A percentile compares a stretch with the other conserved stretches of the same genome.
Evolutionary conservation across 2,888 invertebrate genomes (phyloP).

Genomic region (Acleris cristana): DNA sequence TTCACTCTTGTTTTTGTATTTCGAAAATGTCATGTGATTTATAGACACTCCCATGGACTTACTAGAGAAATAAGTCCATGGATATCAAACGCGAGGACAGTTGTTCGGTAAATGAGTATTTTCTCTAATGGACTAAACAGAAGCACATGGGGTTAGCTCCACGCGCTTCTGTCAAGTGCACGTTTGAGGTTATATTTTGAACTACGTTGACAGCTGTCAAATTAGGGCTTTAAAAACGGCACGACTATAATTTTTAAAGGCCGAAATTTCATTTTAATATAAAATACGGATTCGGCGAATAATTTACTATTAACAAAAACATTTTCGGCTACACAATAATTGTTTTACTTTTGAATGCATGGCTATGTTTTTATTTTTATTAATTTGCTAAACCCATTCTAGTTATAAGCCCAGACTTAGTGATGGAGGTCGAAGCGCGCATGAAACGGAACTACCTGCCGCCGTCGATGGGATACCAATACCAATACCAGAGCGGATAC

Average conservation of each 20-base stretch:
- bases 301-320: neutral
- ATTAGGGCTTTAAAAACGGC: too few relatives aligned
- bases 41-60: too few relatives aligned
- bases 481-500: slow-evolving; percentile 60
- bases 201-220: too few relatives aligned
- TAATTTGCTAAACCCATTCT: slow-evolving; percentile 54
- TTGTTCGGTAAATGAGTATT: too few relatives aligned
- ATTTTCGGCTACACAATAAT: neutral
- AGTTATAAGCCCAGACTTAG: slow-evolving; percentile 95
- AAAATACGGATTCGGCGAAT: neutral
- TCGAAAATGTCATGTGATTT: too few relatives aligned
- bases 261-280: neutral
- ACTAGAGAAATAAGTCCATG: too few relatives aligned
- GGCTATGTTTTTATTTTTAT: slow-evolving; percentile 46
- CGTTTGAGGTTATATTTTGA: too few relatives aligned
- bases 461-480: slow-evolving; percentile 83
- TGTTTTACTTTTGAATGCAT: slow-evolving; percentile 45
- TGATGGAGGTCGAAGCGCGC: slow-evolving; percentile 94
- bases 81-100: too few relatives aligned
- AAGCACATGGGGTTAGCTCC: too few relatives aligned
- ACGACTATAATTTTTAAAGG: neutral
- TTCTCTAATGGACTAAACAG: too few relatives aligned
- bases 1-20: too few relatives aligned
- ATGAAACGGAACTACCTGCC: slow-evolving; percentile 93
- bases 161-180: too few relatives aligned